Evolutionary conservation across 2,888 invertebrate genomes (phyloP), one percentile per base, ranked within the genome.

Genomic region (Heliothis peltigera): DNA sequence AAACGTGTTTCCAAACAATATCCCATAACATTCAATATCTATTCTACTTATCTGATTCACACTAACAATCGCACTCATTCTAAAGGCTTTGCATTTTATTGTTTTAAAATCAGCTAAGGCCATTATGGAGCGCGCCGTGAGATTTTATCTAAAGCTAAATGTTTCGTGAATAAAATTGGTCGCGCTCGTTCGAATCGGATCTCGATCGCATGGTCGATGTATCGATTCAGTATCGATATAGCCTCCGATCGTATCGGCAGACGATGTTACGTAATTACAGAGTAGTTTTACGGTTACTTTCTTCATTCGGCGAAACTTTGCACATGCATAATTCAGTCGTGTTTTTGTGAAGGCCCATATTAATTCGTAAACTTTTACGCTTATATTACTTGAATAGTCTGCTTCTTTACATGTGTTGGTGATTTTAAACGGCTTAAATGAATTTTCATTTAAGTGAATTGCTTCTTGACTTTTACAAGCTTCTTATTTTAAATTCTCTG

Each of bases 81-180:
- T 78, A 82, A 78, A 80, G 84, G 80, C 86, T 85, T 88, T 89
- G 87, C 87, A 87, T 88, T 89, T 89, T 90, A 90, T 90, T 90
- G 91, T 90, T 91, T 89, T 86, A 87, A 89, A 89, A 87, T 87
- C 87, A 87, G 83, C 84, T 83, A 70, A 77, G 75, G 80, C 86
- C 83, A 76, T 82, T 89, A 88, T 86, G 85, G 87, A 81, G 85
- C 85, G 84, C 80, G 82, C 81, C 81, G 79, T 83, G 80, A 88
- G 94, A 94, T 94, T 86, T 88, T 92, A 94, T 94, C 94, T 85
- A 77, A 78, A 86, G 88, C 89, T 91, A 92, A 93, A 93, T 92
- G 93, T 93, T 94, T 91, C 90, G 89, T 89, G 92, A 89, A 93
- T 93, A 92, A 94, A 92, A 94, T 94, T 91, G 92, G 93, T 92